Percentiles rank a stretch among this genome's conserved stretches.
These are phyloP conservation scores for Ispidina lecontei DNA, from an alignment of 2,797 vertebrate species.

Conservation along the genomic window DNA sequence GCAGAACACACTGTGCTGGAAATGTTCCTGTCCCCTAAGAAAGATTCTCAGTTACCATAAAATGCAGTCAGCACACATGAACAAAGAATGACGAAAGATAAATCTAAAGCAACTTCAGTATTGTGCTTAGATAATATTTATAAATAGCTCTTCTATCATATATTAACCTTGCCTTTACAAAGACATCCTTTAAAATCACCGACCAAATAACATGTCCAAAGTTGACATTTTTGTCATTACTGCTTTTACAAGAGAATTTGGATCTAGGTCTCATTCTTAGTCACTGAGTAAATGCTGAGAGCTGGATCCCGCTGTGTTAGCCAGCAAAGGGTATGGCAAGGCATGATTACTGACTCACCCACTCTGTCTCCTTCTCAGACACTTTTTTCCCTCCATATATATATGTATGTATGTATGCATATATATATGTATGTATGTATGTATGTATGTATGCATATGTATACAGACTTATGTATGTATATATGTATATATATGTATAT, in stretches of 20 bases:
- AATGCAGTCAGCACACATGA: neutral
- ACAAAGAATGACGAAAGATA: conserved; percentile 10
- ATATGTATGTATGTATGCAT: too few relatives aligned
- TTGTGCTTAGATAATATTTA: neutral
- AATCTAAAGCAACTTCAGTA: conserved; percentile 9
- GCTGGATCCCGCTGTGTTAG: neutral
- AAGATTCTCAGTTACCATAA: neutral
- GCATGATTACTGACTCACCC: neutral
- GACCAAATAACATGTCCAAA: neutral
- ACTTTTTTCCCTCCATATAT: too few relatives aligned
- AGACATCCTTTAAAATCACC: neutral
- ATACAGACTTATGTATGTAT: too few relatives aligned
- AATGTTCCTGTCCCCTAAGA: neutral
- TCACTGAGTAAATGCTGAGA: neutral
- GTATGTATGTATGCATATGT: too few relatives aligned
- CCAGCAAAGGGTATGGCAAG: neutral
- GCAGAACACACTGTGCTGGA: neutral
- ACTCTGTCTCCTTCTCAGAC: neutral
- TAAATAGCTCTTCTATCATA: neutral
- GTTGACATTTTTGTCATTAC: neutral
- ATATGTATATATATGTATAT: neutral
- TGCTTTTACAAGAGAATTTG: neutral
- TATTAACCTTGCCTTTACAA: neutral
- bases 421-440: accelerated
- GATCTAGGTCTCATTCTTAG: neutral